These are phyloP conservation scores for Sander lucioperca DNA, from an alignment of 2,113 vertebrate genomes.

Conservation along the genomic window DNA sequence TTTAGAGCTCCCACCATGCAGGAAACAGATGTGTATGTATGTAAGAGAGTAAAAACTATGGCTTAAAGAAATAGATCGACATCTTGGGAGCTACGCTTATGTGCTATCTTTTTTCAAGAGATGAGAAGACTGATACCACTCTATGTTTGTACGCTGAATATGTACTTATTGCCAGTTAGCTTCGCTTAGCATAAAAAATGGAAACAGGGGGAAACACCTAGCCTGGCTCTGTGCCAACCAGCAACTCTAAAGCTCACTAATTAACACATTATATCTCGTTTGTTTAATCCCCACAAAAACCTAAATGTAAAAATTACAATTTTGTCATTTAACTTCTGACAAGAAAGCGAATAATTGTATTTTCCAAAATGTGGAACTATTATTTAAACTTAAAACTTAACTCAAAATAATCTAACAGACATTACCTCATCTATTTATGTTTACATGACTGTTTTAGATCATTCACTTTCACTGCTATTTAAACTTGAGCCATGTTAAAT, in stretches of 20 bases:
- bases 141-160: neutral
- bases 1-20: slow-evolving; percentile 54
- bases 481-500: neutral
- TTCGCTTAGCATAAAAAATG: neutral
- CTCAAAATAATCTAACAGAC: neutral
- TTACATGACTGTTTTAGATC: neutral
- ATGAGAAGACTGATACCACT: neutral
- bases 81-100: neutral
- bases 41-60: slow-evolving; percentile 7
- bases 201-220: neutral
- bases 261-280: neutral
- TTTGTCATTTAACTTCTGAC: neutral
- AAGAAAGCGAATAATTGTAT: neutral
- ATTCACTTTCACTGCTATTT: neutral
- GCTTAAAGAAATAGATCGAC: neutral
- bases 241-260: neutral
- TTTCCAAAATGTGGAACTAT: neutral
- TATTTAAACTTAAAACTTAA: neutral
- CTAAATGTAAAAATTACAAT: neutral
- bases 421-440: neutral
- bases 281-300: neutral
- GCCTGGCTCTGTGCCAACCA: neutral
- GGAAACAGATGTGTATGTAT: slow-evolving; percentile 81
- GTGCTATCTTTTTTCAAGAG: neutral
- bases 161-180: neutral